Conservation (phyloP, 2,888 invertebrate genomes). For the Creontiades dilutus region DNA sequence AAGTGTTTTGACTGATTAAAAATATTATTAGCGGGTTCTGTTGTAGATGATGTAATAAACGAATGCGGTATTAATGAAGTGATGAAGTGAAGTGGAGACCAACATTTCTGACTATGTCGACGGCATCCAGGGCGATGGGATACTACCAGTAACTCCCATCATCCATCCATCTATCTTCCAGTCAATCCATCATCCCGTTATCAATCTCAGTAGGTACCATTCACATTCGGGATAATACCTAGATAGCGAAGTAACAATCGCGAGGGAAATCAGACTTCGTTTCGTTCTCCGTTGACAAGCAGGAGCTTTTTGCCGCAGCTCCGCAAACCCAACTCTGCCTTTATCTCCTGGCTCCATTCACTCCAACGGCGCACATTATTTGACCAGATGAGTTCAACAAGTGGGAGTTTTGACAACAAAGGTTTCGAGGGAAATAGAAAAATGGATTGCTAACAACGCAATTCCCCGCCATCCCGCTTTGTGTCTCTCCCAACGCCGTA, state of each 20-base stretch:
- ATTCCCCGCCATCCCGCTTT: background rate
- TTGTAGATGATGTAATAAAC: no score
- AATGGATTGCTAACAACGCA: background rate
- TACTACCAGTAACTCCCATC: background rate
- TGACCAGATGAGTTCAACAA: conserved; percentile 25
- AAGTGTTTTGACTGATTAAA: no score
- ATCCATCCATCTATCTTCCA: background rate
- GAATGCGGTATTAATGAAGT: background rate
- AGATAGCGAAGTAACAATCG: background rate
- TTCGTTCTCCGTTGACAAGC: background rate
- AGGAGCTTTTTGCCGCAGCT: background rate
- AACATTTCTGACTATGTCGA: background rate
- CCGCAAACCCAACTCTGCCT: background rate
- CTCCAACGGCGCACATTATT: background rate
- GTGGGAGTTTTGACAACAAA: background rate
- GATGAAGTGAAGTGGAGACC: no score
- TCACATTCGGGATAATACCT: background rate
- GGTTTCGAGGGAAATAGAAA: background rate
- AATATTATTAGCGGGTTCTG: no score
- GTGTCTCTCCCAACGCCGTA: background rate
- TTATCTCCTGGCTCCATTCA: background rate
- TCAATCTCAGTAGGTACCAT: conserved; percentile 23
- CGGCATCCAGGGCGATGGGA: background rate
- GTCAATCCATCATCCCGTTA: background rate
- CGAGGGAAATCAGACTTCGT: background rate